Percentiles rank a stretch among this genome's conserved stretches.
phyloP scores from a whole-genome alignment of 2,888 invertebrate genomes.

The Trypoxylon attenuatum region DNA sequence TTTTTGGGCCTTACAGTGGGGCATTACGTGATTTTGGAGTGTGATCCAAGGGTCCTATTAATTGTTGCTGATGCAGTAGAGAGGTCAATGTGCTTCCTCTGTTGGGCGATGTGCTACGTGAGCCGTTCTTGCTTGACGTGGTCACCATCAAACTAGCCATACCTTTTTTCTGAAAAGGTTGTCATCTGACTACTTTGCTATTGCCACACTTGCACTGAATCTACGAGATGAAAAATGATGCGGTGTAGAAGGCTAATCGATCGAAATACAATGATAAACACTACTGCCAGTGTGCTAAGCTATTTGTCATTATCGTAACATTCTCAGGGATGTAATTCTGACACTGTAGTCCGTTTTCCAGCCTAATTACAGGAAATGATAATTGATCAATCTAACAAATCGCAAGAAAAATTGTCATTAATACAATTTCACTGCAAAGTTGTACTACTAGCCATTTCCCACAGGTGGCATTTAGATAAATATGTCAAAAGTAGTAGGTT shows the following conservation, averaged over 20 bases:
- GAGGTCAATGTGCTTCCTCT: slow-evolving; percentile 60
- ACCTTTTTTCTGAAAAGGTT: slow-evolving; percentile 55
- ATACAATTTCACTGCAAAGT: too few species aligned
- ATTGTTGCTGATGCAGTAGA: slow-evolving; percentile 57
- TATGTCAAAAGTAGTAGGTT: background rate
- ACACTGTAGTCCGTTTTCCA: too few species aligned
- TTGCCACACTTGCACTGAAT: slow-evolving; percentile 36
- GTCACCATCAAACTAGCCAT: slow-evolving; percentile 73
- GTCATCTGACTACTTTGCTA: slow-evolving; percentile 42
- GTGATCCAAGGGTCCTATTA: slow-evolving; percentile 62
- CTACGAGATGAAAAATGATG: slow-evolving; percentile 25
- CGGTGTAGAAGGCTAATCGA: background rate
- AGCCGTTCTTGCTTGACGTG: slow-evolving; percentile 70
- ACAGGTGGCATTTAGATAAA: slow-evolving; percentile 1
- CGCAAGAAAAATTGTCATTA: too few species aligned
- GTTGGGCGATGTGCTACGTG: slow-evolving; percentile 70
- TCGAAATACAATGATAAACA: too few species aligned
- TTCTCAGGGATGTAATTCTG: too few species aligned
- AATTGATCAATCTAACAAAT: too few species aligned
- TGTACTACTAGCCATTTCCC: too few species aligned
- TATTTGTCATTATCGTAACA: too few species aligned
- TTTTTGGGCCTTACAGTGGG: slow-evolving; percentile 61
- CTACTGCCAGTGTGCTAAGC: too few species aligned
- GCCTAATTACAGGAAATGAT: too few species aligned
- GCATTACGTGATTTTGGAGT: slow-evolving; percentile 70